phyloP scores from a whole-genome alignment of 2,113 vertebrate genomes.

The Coturnix japonica region DNA sequence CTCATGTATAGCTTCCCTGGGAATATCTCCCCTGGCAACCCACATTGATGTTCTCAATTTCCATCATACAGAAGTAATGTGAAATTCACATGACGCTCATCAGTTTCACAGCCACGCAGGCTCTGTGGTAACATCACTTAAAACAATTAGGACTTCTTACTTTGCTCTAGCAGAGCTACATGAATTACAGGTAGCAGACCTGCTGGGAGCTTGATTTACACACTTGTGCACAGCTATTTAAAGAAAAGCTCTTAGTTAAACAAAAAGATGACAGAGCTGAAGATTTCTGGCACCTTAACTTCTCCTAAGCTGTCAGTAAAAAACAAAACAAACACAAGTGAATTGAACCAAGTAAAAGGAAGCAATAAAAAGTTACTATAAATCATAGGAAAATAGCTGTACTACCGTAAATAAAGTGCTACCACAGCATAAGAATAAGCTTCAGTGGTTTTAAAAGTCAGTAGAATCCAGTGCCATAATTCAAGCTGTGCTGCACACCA shows the following conservation, averaged over 20 bases:
- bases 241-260: not conserved
- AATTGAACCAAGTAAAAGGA: not conserved
- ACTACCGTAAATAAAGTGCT: not conserved
- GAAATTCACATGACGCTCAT: not conserved
- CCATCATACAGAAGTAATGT: not conserved
- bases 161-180: not conserved
- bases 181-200: not conserved
- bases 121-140: conserved; percentile 6
- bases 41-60: not conserved
- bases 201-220: not conserved
- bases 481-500: not conserved
- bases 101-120: not conserved
- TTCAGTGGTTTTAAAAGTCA: not conserved
- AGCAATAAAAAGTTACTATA: not conserved
- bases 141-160: not conserved
- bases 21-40: not conserved
- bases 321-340: too few relatives aligned
- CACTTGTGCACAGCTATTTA: not conserved
- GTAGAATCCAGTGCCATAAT: not conserved
- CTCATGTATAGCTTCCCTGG: not conserved
- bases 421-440: not conserved
- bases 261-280: not conserved
- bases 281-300: not conserved
- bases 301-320: not conserved
- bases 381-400: not conserved